Percentiles rank a stretch among this genome's conserved stretches.
Evolutionary conservation across 2,113 vertebrate genomes (phyloP).

Genomic region (Lipotes vexillifer): DNA sequence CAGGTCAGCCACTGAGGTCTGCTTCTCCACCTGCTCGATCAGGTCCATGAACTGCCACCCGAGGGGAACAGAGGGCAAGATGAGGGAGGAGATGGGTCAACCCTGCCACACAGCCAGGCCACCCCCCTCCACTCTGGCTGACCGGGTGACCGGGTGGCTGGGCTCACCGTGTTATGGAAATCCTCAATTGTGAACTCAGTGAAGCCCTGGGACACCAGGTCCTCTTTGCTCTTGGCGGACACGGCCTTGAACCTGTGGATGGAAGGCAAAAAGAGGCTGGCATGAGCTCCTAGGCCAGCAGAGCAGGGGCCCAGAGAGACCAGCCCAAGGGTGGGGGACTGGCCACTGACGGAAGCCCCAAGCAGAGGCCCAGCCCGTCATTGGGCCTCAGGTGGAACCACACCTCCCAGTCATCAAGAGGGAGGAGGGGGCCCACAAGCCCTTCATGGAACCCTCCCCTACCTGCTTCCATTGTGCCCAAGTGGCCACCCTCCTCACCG

Average conservation of each 20-base stretch:
- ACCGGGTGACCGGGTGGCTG: rapidly evolving
- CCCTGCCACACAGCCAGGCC: not conserved
- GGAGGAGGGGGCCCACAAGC: not conserved
- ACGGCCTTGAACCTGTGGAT: constrained; percentile 90
- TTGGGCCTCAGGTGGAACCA: not conserved
- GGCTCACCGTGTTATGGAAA: constrained; percentile 93
- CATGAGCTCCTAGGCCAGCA: not conserved
- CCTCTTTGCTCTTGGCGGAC: constrained; percentile 92
- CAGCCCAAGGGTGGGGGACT: not conserved
- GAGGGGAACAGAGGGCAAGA: not conserved
- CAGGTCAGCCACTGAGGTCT: constrained; percentile 86
- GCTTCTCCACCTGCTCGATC: constrained; percentile 92
- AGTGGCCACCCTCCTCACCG: constrained; percentile 75
- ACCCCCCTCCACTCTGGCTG: not conserved
- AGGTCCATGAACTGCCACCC: constrained; percentile 91
- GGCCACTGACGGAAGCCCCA: not conserved
- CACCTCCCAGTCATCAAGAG: not conserved
- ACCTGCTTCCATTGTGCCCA: not conserved
- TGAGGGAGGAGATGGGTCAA: not conserved
- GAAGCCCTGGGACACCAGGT: constrained; percentile 92
- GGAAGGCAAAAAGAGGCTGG: not conserved
- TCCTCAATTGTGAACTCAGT: constrained; percentile 97
- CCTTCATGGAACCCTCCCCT: not conserved
- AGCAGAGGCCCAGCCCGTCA: not conserved
- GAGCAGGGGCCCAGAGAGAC: not conserved